Conservation (phyloP, 2,888 invertebrate genomes). For the Drosophila borborema region DNA sequence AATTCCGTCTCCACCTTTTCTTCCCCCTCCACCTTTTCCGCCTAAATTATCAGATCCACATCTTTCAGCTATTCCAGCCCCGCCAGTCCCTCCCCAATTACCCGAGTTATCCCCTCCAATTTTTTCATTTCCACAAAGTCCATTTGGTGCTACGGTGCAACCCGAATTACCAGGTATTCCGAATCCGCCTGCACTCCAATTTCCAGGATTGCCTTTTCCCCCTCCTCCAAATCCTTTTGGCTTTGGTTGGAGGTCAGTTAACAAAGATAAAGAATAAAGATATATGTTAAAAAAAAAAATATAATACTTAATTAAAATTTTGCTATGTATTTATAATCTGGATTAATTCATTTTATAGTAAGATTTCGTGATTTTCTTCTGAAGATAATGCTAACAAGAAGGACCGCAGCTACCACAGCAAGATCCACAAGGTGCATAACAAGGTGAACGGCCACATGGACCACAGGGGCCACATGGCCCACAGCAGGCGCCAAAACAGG, state of each 20-base stretch:
- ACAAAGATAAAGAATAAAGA: background rate
- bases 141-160: too few relatives aligned
- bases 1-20: background rate
- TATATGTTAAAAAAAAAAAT: too few relatives aligned
- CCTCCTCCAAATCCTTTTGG: background rate
- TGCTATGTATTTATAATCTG: background rate
- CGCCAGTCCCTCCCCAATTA: background rate
- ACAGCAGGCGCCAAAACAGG: constrained; percentile 17
- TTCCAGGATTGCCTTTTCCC: background rate
- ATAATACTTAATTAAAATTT: background rate
- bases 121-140: background rate
- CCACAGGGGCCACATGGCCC: constrained; percentile 16
- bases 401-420: constrained; percentile 18
- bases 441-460: constrained; percentile 10
- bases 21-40: background rate
- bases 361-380: background rate
- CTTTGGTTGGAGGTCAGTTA: background rate
- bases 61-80: background rate
- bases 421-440: constrained; percentile 10
- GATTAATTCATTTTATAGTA: background rate
- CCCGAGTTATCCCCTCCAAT: background rate
- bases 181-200: background rate
- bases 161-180: background rate
- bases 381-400: constrained; percentile 7
- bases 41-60: too few relatives aligned